Evolutionary conservation across 1,140 invertebrate species (phyloP).

Genomic region (Drosophila micromelanica): DNA sequence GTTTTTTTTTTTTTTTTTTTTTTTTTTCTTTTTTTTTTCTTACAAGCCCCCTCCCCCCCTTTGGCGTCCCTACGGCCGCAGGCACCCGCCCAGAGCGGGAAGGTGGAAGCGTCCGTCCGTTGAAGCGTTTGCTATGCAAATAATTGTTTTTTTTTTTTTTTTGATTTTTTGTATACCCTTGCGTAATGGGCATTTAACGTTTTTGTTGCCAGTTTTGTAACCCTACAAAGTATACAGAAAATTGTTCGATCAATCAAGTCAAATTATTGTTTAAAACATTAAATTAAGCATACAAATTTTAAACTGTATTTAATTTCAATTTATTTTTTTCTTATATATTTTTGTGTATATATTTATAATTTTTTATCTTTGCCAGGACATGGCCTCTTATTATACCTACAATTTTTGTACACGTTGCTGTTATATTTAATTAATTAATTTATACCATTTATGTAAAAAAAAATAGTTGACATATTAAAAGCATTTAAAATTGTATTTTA

Average conservation of each 20-base stretch:
- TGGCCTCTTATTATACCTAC: not conserved
- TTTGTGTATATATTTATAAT: not conserved
- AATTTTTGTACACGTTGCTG: not conserved
- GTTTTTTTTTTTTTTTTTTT: slow-evolving; percentile 1
- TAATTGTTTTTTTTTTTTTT: slow-evolving; percentile 24
- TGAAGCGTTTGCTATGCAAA: slow-evolving; percentile 15
- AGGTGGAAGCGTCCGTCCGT: too few species aligned
- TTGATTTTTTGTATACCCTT: too few species aligned
- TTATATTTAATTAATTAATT: not conserved
- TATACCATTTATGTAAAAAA: not conserved
- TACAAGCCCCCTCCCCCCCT: not conserved
- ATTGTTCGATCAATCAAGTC: too few species aligned
- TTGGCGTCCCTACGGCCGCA: not conserved
- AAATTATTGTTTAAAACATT: too few species aligned
- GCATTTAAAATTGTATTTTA: too few species aligned
- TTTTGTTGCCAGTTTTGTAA: too few species aligned
- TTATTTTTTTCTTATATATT: too few species aligned
- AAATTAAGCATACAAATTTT: too few species aligned
- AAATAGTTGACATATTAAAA: too few species aligned
- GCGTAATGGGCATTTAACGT: not conserved
- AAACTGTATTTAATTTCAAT: too few species aligned
- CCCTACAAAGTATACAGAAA: too few species aligned
- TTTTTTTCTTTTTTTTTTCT: not conserved
- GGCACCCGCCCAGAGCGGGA: not conserved
- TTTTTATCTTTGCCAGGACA: not conserved